A percentile compares a stretch with the other conserved stretches of the same genome.
phyloP scores from a whole-genome alignment of 2,888 invertebrate genomes.

The Clusia tigrina region DNA sequence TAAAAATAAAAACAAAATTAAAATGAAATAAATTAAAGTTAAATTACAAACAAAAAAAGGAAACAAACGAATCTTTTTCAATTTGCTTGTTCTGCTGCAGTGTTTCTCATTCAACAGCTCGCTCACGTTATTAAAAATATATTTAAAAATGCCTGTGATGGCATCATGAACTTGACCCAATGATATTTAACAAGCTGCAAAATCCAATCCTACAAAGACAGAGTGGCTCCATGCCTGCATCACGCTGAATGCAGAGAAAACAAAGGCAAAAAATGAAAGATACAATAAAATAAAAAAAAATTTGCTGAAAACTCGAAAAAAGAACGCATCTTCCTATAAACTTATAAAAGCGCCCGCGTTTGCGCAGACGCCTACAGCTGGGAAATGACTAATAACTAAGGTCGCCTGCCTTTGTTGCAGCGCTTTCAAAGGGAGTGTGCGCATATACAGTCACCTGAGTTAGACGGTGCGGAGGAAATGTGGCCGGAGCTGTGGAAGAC shows the following conservation, averaged over 20 bases:
- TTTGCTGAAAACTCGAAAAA: neutral
- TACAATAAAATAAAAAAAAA: neutral
- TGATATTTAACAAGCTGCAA: conserved; percentile 49
- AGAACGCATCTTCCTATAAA: neutral
- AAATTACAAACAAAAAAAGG: conserved; percentile 47
- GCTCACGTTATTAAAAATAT: too few relatives aligned
- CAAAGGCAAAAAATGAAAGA: neutral
- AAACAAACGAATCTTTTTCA: too few relatives aligned
- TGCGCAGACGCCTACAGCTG: neutral
- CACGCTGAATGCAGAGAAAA: too few relatives aligned
- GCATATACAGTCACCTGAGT: too few relatives aligned
- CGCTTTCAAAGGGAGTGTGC: too few relatives aligned
- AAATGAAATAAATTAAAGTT: conserved; percentile 27
- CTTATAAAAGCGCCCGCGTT: neutral
- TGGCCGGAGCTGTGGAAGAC: neutral
- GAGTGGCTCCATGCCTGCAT: neutral
- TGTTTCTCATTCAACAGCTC: too few relatives aligned
- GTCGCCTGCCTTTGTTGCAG: too few relatives aligned
- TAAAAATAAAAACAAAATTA: neutral
- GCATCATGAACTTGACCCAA: conserved; percentile 52
- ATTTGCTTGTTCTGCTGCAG: conserved; percentile 41
- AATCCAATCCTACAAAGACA: conserved; percentile 16
- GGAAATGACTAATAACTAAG: conserved; percentile 56
- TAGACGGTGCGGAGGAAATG: neutral
- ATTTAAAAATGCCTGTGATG: neutral